Percentiles rank a stretch among this genome's conserved stretches.
These are phyloP conservation scores for Perca schrenkii DNA, from an alignment of 2,113 vertebrate genomes.

Conservation along the genomic window DNA sequence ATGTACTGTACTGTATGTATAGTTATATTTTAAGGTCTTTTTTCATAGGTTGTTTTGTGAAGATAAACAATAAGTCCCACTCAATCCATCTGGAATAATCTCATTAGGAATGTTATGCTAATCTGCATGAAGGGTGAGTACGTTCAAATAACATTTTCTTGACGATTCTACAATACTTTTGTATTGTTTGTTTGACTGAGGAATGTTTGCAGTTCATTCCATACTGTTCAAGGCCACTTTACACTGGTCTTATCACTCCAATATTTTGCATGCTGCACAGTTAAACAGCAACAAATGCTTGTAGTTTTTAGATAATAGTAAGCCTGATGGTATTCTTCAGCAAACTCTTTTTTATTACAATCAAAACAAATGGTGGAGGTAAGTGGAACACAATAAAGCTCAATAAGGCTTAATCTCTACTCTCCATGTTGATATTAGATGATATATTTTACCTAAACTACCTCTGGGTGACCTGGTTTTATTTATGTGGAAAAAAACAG, in stretches of 20 bases:
- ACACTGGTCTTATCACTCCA: neutral
- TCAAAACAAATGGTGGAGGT: conserved; percentile 52
- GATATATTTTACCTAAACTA: conserved; percentile 65
- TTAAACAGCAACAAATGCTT: neutral
- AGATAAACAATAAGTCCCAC: neutral
- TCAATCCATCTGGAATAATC: neutral
- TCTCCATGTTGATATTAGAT: conserved; percentile 52
- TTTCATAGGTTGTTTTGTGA: neutral
- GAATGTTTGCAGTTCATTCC: neutral
- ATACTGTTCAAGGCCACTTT: neutral
- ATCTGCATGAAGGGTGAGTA: neutral
- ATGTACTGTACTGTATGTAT: neutral
- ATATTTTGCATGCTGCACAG: neutral
- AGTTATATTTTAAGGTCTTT: neutral
- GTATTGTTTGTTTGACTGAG: neutral
- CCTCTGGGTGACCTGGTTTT: conserved; percentile 68
- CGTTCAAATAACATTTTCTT: neutral
- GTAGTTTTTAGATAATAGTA: neutral
- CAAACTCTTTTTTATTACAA: conserved; percentile 50
- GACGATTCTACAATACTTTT: neutral
- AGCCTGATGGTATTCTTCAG: neutral
- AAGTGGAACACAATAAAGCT: conserved; percentile 27
- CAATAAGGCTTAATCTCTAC: conserved; percentile 34
- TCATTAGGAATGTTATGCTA: neutral
- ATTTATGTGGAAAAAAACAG: conserved; percentile 47